A percentile compares a stretch with the other conserved stretches of the same genome.
Conservation (phyloP, 2,797 vertebrate species). For the Scomberomorus guttatus region DNA sequence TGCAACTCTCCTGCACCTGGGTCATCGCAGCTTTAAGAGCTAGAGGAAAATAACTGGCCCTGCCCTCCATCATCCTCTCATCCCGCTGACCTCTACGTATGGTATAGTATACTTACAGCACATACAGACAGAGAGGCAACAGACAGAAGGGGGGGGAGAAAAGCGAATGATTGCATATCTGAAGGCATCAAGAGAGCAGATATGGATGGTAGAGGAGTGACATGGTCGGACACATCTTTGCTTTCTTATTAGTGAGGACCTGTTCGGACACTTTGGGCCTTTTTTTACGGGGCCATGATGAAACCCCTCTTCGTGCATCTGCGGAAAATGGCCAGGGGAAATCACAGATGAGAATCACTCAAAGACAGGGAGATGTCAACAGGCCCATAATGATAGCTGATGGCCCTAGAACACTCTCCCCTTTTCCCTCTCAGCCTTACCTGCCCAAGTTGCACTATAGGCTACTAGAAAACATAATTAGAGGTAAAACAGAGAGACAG, state of each 20-base stretch:
- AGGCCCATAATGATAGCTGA: conserved; percentile 89
- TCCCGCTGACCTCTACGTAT: conserved; percentile 74
- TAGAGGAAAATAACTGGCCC: conserved; percentile 70
- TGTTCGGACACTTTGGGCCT: conserved; percentile 76
- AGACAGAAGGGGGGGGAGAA: conserved; percentile 8
- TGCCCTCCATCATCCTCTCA: conserved; percentile 82
- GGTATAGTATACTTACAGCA: conserved; percentile 75
- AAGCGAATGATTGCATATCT: conserved; percentile 78
- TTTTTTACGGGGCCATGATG: conserved; percentile 78
- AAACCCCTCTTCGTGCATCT: conserved; percentile 82
- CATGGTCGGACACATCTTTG: conserved; percentile 76
- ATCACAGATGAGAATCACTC: conserved; percentile 86
- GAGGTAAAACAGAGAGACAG: conserved; percentile 83
- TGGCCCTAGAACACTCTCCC: conserved; percentile 84
- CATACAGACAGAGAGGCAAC: conserved; percentile 41
- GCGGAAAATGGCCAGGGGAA: conserved; percentile 84
- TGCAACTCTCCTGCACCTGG: conserved; percentile 70
- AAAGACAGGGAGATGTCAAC: conserved; percentile 87
- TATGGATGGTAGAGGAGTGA: conserved; percentile 69
- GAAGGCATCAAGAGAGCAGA: conserved; percentile 71
- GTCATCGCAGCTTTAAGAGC: conserved; percentile 77
- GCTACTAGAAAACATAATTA: conserved; percentile 86
- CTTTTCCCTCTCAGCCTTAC: conserved; percentile 80
- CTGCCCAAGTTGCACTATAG: conserved; percentile 75
- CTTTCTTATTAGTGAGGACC: conserved; percentile 81